phyloP scores from a whole-genome alignment of 2,888 invertebrate species.

The Parelbella ahira region DNA sequence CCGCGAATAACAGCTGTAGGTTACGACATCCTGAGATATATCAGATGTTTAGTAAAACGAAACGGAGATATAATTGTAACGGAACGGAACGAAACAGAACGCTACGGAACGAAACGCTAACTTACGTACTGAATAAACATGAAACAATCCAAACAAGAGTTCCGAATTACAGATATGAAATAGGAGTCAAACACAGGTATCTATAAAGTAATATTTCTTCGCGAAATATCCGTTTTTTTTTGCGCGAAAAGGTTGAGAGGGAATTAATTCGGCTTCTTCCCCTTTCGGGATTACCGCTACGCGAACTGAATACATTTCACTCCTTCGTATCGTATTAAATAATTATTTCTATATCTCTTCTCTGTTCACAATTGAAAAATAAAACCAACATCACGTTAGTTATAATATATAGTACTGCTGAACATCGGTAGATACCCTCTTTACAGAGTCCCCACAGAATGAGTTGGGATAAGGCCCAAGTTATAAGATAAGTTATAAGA shows the following conservation, averaged over 20 bases:
- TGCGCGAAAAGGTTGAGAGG: constrained; percentile 22
- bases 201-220: constrained; percentile 19
- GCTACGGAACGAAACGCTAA: too few relatives aligned
- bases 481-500: too few relatives aligned
- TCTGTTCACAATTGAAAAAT: constrained; percentile 15
- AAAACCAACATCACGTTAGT: neutral
- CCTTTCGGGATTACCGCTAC: constrained; percentile 21
- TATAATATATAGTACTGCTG: too few relatives aligned
- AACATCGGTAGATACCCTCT: too few relatives aligned
- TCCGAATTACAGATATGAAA: constrained; percentile 17
- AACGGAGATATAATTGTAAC: too few relatives aligned
- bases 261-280: constrained; percentile 15
- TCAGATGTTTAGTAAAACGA: too few relatives aligned
- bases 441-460: too few relatives aligned
- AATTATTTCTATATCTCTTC: constrained; percentile 21
- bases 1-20: too few relatives aligned
- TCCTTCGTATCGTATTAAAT: constrained; percentile 21
- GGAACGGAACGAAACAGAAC: too few relatives aligned
- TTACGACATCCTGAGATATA: too few relatives aligned
- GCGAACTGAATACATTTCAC: constrained; percentile 22
- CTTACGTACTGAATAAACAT: constrained; percentile 1
- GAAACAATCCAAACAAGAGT: constrained; percentile 1
- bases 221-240: constrained; percentile 17
- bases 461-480: too few relatives aligned
- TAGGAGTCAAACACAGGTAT: neutral